phyloP scores from a whole-genome alignment of 2,888 invertebrate species.

The Scaptomyza polygonia region DNA sequence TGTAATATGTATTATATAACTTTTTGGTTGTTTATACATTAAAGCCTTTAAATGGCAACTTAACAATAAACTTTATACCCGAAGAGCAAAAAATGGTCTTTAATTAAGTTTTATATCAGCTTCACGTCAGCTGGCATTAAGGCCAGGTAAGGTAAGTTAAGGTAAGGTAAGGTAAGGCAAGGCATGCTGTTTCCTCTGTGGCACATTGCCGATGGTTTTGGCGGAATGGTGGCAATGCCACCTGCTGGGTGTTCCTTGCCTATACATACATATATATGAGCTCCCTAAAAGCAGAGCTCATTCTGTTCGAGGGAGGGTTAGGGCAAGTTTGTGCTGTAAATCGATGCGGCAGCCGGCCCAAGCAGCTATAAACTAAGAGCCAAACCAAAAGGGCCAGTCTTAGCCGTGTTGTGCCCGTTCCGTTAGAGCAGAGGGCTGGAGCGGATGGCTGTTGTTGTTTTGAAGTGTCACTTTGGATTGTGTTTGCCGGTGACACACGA shows the following conservation, averaged over 20 bases:
- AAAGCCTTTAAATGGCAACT: conserved; percentile 1
- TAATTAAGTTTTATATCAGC: conserved; percentile 61
- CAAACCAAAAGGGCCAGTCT: conserved; percentile 54
- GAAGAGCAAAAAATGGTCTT: conserved; percentile 34
- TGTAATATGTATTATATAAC: too few relatives aligned
- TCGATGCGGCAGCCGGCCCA: conserved; percentile 72
- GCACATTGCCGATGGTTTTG: conserved; percentile 22
- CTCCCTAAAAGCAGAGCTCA: conserved; percentile 62
- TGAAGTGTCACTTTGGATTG: conserved; percentile 74
- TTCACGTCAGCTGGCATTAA: conserved; percentile 65
- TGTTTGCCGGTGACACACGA: conserved; percentile 76
- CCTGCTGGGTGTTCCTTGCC: conserved; percentile 64
- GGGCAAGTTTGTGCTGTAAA: conserved; percentile 68
- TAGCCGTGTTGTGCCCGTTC: conserved; percentile 34
- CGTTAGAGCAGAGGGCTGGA: conserved; percentile 1
- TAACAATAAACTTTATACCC: not conserved
- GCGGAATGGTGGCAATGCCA: conserved; percentile 34
- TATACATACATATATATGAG: conserved; percentile 36
- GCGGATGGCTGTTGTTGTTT: conserved; percentile 17
- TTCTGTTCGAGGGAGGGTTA: conserved; percentile 53
- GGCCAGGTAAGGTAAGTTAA: conserved; percentile 36
- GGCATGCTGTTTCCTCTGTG: conserved; percentile 9
- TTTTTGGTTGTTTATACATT: too few relatives aligned
- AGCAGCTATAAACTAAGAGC: conserved; percentile 76
- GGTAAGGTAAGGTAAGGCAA: conserved; percentile 33